These are phyloP conservation scores for Muscicapa comitata DNA, from an alignment of 2,797 vertebrate species.

Conservation along the genomic window DNA sequence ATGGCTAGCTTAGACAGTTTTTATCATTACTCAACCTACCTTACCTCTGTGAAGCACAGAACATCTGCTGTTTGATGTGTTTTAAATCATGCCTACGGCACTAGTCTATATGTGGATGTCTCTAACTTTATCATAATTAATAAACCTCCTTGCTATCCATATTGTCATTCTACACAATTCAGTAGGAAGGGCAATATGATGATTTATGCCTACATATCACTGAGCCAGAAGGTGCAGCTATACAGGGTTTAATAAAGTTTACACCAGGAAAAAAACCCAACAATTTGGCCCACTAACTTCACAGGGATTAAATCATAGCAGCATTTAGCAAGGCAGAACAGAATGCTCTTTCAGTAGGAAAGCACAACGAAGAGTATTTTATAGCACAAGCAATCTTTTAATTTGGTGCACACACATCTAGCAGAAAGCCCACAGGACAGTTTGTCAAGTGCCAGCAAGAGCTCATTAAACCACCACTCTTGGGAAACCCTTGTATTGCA, in stretches of 20 bases:
- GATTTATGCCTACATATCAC: not conserved
- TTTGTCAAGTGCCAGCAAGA: conserved; percentile 29
- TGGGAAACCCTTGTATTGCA: conserved; percentile 21
- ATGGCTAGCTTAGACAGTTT: not conserved
- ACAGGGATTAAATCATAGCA: conserved; percentile 10
- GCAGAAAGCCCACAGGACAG: conserved; percentile 21
- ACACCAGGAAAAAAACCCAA: not conserved
- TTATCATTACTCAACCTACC: not conserved
- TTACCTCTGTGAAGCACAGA: not conserved
- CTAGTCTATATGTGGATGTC: not conserved
- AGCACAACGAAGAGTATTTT: not conserved
- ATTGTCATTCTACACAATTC: not conserved
- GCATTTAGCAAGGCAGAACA: conserved; percentile 23
- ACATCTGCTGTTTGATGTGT: not conserved
- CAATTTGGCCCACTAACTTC: not conserved
- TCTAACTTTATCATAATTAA: not conserved
- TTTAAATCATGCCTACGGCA: not conserved
- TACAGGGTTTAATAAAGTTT: not conserved
- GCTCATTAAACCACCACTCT: conserved; percentile 1
- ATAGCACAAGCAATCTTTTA: not conserved
- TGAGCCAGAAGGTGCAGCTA: not conserved
- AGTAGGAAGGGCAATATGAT: not conserved
- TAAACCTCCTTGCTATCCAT: not conserved
- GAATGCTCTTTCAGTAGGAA: not conserved
- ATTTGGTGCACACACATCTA: not conserved